Evolutionary conservation across 2,113 vertebrate species (phyloP).

Genomic region (Pungitius pungitius): DNA sequence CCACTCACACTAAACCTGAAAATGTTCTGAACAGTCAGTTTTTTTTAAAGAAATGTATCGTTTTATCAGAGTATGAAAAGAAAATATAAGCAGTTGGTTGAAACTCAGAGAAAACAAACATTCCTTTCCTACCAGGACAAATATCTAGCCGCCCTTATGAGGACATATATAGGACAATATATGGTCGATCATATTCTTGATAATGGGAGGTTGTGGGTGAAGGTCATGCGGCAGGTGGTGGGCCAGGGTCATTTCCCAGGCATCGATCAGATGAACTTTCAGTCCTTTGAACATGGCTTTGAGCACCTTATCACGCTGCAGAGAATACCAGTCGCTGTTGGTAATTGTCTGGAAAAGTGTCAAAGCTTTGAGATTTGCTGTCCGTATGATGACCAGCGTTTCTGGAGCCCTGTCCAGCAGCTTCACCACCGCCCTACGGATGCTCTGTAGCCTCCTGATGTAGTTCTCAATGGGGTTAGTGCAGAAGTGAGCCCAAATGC

Average conservation of each 20-base stretch:
- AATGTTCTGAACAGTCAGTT: no score
- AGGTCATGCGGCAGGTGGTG: constrained; percentile 88
- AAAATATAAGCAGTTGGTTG: no score
- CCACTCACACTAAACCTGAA: no score
- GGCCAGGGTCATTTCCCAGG: constrained; percentile 93
- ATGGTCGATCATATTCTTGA: constrained; percentile 87
- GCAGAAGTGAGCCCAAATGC: constrained; percentile 92
- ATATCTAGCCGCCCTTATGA: not conserved
- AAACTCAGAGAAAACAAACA: no score
- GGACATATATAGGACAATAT: not conserved
- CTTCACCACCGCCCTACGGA: constrained; percentile 65
- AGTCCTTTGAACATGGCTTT: constrained; percentile 88
- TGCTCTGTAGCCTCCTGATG: constrained; percentile 85
- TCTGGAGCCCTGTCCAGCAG: not conserved
- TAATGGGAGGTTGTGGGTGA: constrained; percentile 86
- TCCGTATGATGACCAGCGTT: not conserved
- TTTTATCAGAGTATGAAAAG: no score
- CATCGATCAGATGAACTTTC: constrained; percentile 87
- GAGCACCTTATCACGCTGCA: constrained; percentile 86
- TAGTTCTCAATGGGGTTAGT: constrained; percentile 89
- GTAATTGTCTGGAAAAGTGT: constrained; percentile 85
- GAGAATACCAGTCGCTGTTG: constrained; percentile 93
- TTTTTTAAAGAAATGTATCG: no score
- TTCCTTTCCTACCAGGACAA: no score
- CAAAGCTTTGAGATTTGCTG: constrained; percentile 75